Percentiles rank a stretch among this genome's conserved stretches.
phyloP scores from a whole-genome alignment of 2,113 vertebrate species.

The Halcyon malimbica region DNA sequence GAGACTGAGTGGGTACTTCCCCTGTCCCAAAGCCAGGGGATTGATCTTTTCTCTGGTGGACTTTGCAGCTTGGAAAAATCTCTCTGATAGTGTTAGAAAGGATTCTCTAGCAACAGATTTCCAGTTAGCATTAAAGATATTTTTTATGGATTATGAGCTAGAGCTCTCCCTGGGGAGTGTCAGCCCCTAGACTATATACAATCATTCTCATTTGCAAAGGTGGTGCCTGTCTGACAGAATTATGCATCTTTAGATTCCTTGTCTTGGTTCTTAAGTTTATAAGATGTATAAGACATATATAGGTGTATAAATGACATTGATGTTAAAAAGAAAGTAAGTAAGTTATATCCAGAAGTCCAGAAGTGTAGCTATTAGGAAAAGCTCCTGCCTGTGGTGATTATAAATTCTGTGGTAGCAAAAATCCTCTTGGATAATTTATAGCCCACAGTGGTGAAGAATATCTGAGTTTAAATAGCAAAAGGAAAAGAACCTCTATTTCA shows the following conservation, averaged over 20 bases:
- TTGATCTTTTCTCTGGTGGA: neutral
- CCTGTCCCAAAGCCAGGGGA: neutral
- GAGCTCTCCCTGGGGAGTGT: neutral
- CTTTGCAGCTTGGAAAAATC: neutral
- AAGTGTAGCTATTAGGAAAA: neutral
- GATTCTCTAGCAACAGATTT: neutral
- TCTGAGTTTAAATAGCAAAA: neutral
- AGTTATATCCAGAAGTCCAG: neutral
- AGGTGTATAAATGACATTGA: neutral
- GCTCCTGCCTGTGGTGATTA: neutral
- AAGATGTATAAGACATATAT: neutral
- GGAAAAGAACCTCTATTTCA: neutral
- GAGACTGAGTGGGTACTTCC: neutral
- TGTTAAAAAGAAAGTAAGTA: neutral
- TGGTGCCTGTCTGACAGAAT: neutral
- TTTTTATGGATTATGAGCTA: neutral
- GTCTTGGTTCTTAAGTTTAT: neutral
- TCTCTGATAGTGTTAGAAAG: neutral
- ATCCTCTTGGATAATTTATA: constrained; percentile 13
- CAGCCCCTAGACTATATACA: neutral
- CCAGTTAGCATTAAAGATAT: neutral
- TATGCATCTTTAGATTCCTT: neutral
- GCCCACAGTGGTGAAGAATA: neutral
- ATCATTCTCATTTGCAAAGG: neutral
- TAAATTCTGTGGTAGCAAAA: neutral